A percentile compares a stretch with the other conserved stretches of the same genome.
Conservation (phyloP, 2,113 vertebrate species). For the Erythrolamprus reginae region DNA sequence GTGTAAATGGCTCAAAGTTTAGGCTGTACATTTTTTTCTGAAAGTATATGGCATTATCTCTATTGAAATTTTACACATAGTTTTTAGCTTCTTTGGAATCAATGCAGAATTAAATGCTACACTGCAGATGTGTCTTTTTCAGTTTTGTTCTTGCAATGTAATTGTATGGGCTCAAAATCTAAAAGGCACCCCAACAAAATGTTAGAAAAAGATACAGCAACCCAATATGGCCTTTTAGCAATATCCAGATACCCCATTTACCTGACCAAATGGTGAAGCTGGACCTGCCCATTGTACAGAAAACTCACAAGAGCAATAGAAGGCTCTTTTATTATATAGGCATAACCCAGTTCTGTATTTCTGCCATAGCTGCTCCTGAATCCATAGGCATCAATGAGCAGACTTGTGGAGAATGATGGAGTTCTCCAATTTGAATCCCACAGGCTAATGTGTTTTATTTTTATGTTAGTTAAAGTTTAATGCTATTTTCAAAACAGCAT, state of each 20-base stretch:
- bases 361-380: neutral
- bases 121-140: neutral
- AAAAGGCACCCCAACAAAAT: neutral
- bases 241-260: neutral
- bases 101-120: neutral
- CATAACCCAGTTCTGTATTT: neutral
- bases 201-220: neutral
- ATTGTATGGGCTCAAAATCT: neutral
- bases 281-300: neutral
- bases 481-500: neutral
- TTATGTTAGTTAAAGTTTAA: neutral
- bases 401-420: neutral
- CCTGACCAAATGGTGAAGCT: neutral
- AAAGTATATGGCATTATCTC: neutral
- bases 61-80: neutral
- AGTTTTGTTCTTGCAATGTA: neutral
- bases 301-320: neutral
- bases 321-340: no score
- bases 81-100: neutral
- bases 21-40: neutral
- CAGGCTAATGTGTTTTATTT: neutral
- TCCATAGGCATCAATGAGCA: neutral
- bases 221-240: neutral
- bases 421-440: neutral
- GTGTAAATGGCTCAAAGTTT: neutral